These are phyloP conservation scores for Oreocharis arfaki DNA, from an alignment of 2,113 vertebrate genomes.

Conservation along the genomic window DNA sequence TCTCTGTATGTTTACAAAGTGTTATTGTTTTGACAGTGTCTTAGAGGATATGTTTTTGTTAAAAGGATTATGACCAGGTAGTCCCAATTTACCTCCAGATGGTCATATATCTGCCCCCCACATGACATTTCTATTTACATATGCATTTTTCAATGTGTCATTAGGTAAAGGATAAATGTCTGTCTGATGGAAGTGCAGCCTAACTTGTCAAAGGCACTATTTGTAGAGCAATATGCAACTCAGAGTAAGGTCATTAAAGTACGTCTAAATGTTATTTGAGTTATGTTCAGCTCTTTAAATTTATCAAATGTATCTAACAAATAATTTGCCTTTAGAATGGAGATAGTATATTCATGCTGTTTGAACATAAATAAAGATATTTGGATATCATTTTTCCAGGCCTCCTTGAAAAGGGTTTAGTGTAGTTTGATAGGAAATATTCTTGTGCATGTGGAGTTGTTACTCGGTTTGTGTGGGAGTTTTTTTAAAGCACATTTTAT, in stretches of 20 bases:
- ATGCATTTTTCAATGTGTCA: background rate
- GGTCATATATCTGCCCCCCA: background rate
- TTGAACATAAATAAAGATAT: background rate
- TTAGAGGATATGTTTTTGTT: constrained; percentile 21
- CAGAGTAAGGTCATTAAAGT: background rate
- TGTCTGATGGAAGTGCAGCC: background rate
- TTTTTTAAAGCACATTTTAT: background rate
- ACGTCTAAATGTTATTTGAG: background rate
- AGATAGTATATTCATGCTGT: background rate
- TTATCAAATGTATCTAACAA: background rate
- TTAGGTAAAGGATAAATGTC: background rate
- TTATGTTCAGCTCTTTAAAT: background rate
- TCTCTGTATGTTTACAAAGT: background rate
- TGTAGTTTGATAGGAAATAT: background rate
- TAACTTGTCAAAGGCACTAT: background rate
- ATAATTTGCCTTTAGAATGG: background rate
- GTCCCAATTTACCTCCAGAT: background rate
- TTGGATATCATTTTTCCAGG: background rate
- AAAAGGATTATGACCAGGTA: constrained; percentile 25
- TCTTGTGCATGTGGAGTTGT: background rate
- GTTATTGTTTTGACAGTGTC: constrained; percentile 2
- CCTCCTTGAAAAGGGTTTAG: background rate
- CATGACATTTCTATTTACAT: background rate
- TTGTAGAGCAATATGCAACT: background rate
- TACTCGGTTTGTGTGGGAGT: background rate